These are phyloP conservation scores for Myotis davidii DNA, from an alignment of 2,113 vertebrate species.

Conservation along the genomic window DNA sequence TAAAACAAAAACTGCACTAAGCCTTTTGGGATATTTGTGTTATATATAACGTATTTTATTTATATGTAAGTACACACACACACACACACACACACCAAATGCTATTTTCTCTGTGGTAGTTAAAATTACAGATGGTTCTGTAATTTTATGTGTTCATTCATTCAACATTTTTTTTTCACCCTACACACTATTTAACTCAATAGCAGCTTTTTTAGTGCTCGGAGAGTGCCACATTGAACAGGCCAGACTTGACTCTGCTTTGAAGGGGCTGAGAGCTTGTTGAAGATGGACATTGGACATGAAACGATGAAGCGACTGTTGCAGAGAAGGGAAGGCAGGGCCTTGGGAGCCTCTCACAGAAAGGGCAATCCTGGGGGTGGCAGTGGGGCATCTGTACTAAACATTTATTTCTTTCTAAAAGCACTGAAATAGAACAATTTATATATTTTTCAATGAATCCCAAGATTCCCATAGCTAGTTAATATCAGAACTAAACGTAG, in stretches of 20 bases:
- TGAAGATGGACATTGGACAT: neutral
- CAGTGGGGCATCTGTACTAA: neutral
- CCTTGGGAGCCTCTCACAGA: neutral
- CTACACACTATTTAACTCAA: neutral
- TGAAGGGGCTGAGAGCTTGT: neutral
- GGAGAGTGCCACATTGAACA: neutral
- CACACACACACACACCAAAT: neutral
- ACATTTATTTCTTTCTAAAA: constrained; percentile 70
- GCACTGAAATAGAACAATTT: constrained; percentile 58
- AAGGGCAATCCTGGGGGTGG: neutral
- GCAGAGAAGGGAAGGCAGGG: neutral
- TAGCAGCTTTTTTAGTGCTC: neutral
- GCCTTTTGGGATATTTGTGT: neutral
- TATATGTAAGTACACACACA: neutral
- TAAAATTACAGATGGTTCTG: constrained; percentile 26
- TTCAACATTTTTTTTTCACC: neutral
- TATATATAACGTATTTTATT: neutral
- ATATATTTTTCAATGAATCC: constrained; percentile 45
- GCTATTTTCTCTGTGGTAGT: neutral
- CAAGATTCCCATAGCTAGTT: neutral
- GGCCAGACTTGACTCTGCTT: neutral
- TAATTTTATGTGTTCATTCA: neutral
- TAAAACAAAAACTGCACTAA: neutral
- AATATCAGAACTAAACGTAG: constrained; percentile 53
- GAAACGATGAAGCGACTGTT: neutral